Evolutionary conservation across 2,888 invertebrate species (phyloP), one percentile per base, ranked within the genome.

Genomic region (Unio delphinus): DNA sequence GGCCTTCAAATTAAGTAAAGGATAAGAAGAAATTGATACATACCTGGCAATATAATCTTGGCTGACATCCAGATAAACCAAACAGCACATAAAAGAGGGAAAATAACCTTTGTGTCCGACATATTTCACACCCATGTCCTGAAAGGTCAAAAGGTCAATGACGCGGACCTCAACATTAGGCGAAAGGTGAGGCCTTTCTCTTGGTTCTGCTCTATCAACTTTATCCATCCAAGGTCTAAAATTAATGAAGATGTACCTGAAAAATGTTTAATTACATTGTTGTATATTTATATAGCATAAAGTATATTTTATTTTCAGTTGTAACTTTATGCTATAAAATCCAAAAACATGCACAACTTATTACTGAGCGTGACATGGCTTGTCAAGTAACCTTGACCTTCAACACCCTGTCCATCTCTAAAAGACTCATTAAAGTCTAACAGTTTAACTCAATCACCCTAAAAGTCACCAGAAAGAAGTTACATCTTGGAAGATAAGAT

Each of bases 81-180:
- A 95, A 86, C 95, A 95, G 83, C 95, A 95, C 87, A 95, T 95
- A 65, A 94, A 94, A 83, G 95, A 95, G 1, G 95, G 93, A 4
- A 95, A 95, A 86, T 94, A 95, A 1, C 95, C 95, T 87, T 94
- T 94, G 87, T 95, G 95, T 4, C 94, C 93, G 69, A 94, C 91
- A 55, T 95, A 89, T 93, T 95, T 94, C 73, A 93, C 94, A 17
- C 95, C 95, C 6, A 95, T 94, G 83, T 89, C 93, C 85, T 93
- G 93, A 68, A 95, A 90, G 0, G 94, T 94, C 73, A 93, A 92
- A 76, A 95, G 91, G 90, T 95, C 95, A 83, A 95, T 95, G 0
- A 95, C 95, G 83, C 95, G 95, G 76, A 95, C 94, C 86, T 95
- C 95, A 68, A 95, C 95, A 91, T 95, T 94, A 88, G 94, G 94